Evolutionary conservation across 2,113 vertebrate genomes (phyloP), one percentile per base, ranked within the genome.

Genomic region (Aegithalos caudatus): DNA sequence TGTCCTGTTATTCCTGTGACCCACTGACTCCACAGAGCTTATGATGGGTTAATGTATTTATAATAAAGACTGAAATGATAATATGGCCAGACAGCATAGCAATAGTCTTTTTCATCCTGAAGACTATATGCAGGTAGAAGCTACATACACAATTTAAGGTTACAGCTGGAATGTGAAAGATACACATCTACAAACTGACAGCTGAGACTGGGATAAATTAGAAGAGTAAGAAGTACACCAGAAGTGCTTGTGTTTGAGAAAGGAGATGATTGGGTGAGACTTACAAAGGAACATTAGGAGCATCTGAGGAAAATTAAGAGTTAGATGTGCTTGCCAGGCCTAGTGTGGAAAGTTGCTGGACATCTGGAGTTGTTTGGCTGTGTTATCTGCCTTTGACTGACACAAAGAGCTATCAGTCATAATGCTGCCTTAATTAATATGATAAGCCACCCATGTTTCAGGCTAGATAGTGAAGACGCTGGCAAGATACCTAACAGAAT

Each of bases 261-360:
- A 77, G 45, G 7, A 80, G 12, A 53, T 61, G 40, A 37, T 61
- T n/a, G 48, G 6, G 16, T 62, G 31, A 72, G 24, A 44, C 45
- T 69, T 8, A 12, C 0, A 0, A 48, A 31, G 3, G 14, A 84
- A 50, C 9, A 50, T 29, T 45, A 57, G 16, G 25, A 84, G 5
- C 15, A 54, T 45, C 28, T 86, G 47, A 81, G 21, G 24, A 81
- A 74, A 89, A 72, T 23, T 12, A 64, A 57, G 58, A 89, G 19
- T 50, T 57, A 53, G 4, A 5, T 70, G 9, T 33, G 23, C 21
- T 81, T 23, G 1, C 27, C 38, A 70, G 27, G 17, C 24, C 24
- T 38, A 33, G 31, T 14, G 21, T 24, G 33, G 38, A 67, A 51
- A 64, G n/a, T 2, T 50, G 9, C n/a, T 81, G 64, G 54, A 29